Percentiles rank a stretch among this genome's conserved stretches.
Evolutionary conservation across 1,140 invertebrate genomes (phyloP).

Genomic region (Drosophila sturtevanti): DNA sequence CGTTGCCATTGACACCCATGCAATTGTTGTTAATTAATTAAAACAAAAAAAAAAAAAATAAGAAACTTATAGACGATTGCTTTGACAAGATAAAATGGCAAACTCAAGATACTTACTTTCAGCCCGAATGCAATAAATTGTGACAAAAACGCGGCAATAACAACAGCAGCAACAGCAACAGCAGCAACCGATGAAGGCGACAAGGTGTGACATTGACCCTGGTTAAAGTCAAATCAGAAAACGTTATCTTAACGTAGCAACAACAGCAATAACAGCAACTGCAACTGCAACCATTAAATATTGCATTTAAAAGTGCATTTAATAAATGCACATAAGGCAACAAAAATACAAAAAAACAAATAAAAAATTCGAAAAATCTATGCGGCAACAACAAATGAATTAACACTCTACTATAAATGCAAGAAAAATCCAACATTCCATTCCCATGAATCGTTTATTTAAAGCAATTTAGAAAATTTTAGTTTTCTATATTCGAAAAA

Average conservation of each 20-base stretch:
- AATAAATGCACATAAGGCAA: constrained; percentile 57
- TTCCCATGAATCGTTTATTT: no score
- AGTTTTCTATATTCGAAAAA: no score
- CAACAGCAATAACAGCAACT: constrained; percentile 33
- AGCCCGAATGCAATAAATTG: constrained; percentile 68
- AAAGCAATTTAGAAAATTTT: no score
- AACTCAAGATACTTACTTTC: constrained; percentile 39
- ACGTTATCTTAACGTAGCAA: constrained; percentile 42
- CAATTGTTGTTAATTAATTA: constrained; percentile 76
- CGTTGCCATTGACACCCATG: constrained; percentile 72
- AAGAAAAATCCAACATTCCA: background rate
- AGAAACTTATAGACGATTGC: constrained; percentile 75
- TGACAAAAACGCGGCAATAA: constrained; percentile 47
- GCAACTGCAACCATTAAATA: constrained; percentile 56
- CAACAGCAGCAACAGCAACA: constrained; percentile 33
- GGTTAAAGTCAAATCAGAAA: constrained; percentile 39
- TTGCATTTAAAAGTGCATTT: constrained; percentile 76
- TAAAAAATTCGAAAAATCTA: constrained; percentile 48
- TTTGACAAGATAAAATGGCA: constrained; percentile 74
- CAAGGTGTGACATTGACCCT: constrained; percentile 78
- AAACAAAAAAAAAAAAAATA: constrained; percentile 50
- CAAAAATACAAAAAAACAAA: constrained; percentile 24
- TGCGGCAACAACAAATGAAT: constrained; percentile 42
- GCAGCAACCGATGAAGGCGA: constrained; percentile 53
- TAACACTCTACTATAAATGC: constrained; percentile 50